These are phyloP conservation scores for Brassicogethes aeneus DNA, from an alignment of 2,888 invertebrate species.

Conservation along the genomic window DNA sequence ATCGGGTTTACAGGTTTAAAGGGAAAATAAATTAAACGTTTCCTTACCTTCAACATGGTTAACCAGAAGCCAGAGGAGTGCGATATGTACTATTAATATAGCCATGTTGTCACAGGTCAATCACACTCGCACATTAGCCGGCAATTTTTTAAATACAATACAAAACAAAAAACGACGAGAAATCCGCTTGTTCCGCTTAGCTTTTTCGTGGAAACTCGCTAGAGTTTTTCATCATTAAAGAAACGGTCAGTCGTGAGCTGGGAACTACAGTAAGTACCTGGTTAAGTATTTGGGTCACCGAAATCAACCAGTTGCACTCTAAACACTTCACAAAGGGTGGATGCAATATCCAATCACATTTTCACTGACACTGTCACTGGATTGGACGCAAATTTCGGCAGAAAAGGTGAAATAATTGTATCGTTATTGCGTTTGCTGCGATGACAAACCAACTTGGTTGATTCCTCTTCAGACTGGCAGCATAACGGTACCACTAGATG, in stretches of 20 bases:
- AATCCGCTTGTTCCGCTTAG: conserved; percentile 6
- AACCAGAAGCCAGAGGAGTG: conserved; percentile 12
- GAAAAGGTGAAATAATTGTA: too few species aligned
- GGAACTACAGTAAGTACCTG: conserved; percentile 12
- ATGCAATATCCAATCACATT: not conserved
- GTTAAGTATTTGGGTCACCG: conserved; percentile 17
- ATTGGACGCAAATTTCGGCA: too few species aligned
- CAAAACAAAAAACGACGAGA: too few species aligned
- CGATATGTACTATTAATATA: conserved; percentile 16
- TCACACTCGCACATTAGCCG: conserved; percentile 23
- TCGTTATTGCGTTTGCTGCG: too few species aligned
- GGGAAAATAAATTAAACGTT: too few species aligned
- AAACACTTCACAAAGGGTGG: too few species aligned
- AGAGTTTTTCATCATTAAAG: not conserved
- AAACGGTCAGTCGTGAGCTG: conserved; percentile 12
- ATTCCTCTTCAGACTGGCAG: conserved; percentile 24
- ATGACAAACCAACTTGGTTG: not conserved
- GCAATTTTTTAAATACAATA: too few species aligned
- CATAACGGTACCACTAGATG: conserved; percentile 23
- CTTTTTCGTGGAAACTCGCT: conserved; percentile 1
- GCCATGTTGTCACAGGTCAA: conserved; percentile 29
- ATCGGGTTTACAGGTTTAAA: too few species aligned
- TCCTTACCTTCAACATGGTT: conserved; percentile 7
- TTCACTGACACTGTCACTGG: too few species aligned
- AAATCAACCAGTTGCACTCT: conserved; percentile 7